These are phyloP conservation scores for Linnaemya tessellans DNA, from an alignment of 2,888 invertebrate genomes.

Conservation along the genomic window DNA sequence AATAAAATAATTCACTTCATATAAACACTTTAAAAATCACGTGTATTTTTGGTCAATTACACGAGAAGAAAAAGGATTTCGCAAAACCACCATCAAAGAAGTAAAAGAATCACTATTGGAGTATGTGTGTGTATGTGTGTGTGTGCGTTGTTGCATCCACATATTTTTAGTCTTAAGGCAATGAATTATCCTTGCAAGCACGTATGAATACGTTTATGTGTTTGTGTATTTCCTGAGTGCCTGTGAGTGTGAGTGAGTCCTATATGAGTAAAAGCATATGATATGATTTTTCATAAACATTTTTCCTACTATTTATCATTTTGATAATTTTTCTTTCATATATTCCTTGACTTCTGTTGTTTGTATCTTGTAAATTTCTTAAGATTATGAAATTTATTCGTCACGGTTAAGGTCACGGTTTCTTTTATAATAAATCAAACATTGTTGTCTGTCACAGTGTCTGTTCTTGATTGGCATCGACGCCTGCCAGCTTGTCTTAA, in stretches of 20 bases:
- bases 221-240: background rate
- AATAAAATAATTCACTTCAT: slow-evolving; percentile 11
- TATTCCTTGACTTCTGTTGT: slow-evolving; percentile 6
- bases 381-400: slow-evolving; percentile 48
- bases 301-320: slow-evolving; percentile 28
- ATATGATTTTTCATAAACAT: slow-evolving; percentile 51
- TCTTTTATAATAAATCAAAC: slow-evolving; percentile 62
- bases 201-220: background rate
- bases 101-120: background rate
- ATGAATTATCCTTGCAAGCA: background rate
- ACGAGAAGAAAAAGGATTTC: slow-evolving; percentile 1
- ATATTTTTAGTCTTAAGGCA: background rate
- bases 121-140: too few species aligned
- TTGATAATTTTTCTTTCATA: background rate
- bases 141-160: too few species aligned
- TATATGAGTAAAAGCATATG: slow-evolving; percentile 33
- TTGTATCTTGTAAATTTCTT: slow-evolving; percentile 17
- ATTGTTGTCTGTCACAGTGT: slow-evolving; percentile 67
- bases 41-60: slow-evolving; percentile 55
- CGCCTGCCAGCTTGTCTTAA: slow-evolving; percentile 65
- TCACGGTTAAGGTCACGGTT: slow-evolving; percentile 68
- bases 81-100: slow-evolving; percentile 28
- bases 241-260: background rate
- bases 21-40: slow-evolving; percentile 18
- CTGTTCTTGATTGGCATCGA: slow-evolving; percentile 74